Percentiles rank a stretch among this genome's conserved stretches.
Conservation (phyloP, 2,888 invertebrate species). For the Eugnorisma glareosa region DNA sequence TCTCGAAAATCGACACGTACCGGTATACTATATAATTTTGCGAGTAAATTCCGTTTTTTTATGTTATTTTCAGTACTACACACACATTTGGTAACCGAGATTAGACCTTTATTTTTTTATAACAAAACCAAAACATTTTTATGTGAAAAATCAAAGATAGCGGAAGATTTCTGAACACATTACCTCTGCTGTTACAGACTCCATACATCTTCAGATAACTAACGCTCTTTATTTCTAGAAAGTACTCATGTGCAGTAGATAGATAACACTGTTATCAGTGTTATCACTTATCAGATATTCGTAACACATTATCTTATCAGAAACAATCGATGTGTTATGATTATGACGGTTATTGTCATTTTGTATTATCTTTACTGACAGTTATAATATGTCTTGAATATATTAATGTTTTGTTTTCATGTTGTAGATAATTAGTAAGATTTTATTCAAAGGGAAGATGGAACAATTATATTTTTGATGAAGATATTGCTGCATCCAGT, state of each 20-base stretch:
- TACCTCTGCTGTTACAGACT: conserved; percentile 31
- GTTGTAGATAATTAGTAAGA: neutral
- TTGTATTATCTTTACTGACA: conserved; percentile 12
- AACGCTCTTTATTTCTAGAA: conserved; percentile 28
- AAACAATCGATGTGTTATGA: conserved; percentile 42
- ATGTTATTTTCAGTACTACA: neutral
- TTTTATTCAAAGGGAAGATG: neutral
- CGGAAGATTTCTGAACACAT: neutral
- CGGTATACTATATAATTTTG: neutral
- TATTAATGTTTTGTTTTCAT: neutral
- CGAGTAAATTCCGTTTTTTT: neutral
- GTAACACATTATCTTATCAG: conserved; percentile 37
- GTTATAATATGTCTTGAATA: neutral
- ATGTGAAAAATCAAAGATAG: no score
- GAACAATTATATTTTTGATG: neutral
- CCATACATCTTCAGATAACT: conserved; percentile 26
- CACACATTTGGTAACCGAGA: neutral
- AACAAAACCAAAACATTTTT: neutral
- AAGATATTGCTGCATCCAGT: neutral
- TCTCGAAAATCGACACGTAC: neutral
- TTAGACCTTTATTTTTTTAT: neutral
- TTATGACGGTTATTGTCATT: conserved; percentile 16
- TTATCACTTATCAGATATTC: conserved; percentile 48
- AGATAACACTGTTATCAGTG: neutral
- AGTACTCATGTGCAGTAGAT: conserved; percentile 21